phyloP scores from a whole-genome alignment of 2,797 vertebrate genomes.

The Notolepis coatsorum region DNA sequence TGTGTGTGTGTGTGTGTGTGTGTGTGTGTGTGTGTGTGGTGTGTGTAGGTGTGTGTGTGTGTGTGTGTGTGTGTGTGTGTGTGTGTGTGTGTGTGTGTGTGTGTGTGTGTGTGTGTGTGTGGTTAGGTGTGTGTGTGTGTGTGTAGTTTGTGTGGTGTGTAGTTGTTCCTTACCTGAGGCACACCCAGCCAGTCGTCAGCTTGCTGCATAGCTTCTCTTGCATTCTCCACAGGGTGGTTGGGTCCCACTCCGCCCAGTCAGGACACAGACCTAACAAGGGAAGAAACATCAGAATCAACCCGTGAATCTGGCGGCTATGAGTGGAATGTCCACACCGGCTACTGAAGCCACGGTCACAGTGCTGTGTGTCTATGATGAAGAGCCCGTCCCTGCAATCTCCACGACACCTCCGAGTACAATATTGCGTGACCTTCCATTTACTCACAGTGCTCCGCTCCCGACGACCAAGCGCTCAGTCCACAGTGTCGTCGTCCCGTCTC shows the following conservation, averaged over 20 bases:
- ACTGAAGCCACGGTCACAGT: conserved; percentile 5
- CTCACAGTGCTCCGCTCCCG: conserved; percentile 30
- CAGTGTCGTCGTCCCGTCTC: not conserved
- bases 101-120: not conserved
- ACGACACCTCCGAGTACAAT: conserved; percentile 46
- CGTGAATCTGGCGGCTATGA: conserved; percentile 34
- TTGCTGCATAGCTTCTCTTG: conserved; percentile 95
- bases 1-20: conserved; percentile 29
- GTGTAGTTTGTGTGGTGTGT: conserved; percentile 8
- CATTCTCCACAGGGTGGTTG: conserved; percentile 93
- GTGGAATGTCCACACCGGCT: conserved; percentile 5
- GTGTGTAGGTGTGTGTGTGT: conserved; percentile 3
- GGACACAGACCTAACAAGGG: conserved; percentile 88
- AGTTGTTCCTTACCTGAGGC: conserved; percentile 85
- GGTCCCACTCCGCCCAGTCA: conserved; percentile 95
- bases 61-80: no score
- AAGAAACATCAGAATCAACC: not conserved
- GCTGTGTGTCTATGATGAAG: conserved; percentile 53
- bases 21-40: no score
- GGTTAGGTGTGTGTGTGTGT: conserved; percentile 29
- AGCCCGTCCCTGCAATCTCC: conserved; percentile 55
- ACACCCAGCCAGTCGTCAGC: conserved; percentile 95
- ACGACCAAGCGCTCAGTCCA: conserved; percentile 21
- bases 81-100: not conserved
- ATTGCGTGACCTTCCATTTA: conserved; percentile 36